These are phyloP conservation scores for Drosophila athabasca DNA, from an alignment of 1,140 invertebrate species.

Conservation along the genomic window DNA sequence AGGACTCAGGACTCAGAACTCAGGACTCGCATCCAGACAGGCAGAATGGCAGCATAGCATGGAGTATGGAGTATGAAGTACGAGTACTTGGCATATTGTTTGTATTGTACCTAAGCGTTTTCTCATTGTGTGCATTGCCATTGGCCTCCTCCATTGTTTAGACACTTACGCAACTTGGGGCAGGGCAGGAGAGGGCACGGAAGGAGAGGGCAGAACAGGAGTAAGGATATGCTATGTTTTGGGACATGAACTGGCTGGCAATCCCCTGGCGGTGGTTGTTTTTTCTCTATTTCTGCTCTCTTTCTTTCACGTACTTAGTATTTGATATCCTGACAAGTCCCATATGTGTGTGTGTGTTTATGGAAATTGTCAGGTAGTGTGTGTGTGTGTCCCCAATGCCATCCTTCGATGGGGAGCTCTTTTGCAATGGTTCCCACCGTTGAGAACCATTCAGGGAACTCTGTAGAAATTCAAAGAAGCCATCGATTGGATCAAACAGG, in stretches of 20 bases:
- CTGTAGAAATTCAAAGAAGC: too few relatives aligned
- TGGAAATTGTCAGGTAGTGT: slow-evolving; percentile 26
- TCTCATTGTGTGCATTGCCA: slow-evolving; percentile 46
- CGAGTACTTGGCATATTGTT: slow-evolving; percentile 32
- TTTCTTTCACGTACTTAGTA: neutral
- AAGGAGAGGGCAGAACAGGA: slow-evolving; percentile 8
- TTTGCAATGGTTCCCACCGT: neutral
- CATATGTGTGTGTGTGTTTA: neutral
- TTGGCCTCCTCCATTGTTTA: slow-evolving; percentile 66
- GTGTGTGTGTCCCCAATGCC: neutral
- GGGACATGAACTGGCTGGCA: neutral
- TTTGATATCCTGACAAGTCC: neutral
- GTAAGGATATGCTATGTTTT: too few relatives aligned
- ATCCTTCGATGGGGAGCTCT: neutral
- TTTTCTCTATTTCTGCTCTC: neutral
- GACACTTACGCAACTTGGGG: slow-evolving; percentile 68
- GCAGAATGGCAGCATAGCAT: too few relatives aligned
- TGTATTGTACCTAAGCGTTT: slow-evolving; percentile 54
- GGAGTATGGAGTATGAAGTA: slow-evolving; percentile 4
- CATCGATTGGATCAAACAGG: too few relatives aligned
- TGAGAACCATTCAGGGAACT: too few relatives aligned
- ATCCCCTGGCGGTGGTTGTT: neutral
- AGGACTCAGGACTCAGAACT: neutral
- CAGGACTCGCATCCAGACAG: too few relatives aligned
- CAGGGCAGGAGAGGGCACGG: slow-evolving; percentile 22